These are phyloP conservation scores for Emydoidea blandingii DNA, from an alignment of 2,797 vertebrate genomes.

Conservation along the genomic window DNA sequence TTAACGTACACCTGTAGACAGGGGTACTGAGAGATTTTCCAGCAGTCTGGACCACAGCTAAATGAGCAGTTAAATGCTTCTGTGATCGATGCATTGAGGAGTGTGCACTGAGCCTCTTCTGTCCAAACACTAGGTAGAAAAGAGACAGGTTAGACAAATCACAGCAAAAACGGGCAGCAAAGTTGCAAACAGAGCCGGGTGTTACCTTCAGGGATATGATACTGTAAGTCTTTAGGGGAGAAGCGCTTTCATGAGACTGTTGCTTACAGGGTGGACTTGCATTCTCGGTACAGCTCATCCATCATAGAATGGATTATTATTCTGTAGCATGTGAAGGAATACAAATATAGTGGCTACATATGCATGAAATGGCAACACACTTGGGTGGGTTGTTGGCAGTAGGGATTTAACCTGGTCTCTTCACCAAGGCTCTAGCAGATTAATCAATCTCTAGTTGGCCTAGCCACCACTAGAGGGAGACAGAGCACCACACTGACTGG, in stretches of 20 bases:
- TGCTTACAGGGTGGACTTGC: neutral
- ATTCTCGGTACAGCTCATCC: neutral
- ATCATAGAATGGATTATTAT: neutral
- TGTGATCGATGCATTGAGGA: constrained; percentile 90
- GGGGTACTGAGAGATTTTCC: constrained; percentile 91
- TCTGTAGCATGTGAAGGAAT: neutral
- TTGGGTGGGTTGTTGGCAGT: neutral
- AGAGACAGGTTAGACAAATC: constrained; percentile 10
- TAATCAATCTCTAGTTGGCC: neutral
- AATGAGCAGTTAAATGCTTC: constrained; percentile 94
- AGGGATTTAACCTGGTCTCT: neutral
- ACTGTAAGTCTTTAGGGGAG: neutral
- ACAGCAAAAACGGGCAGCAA: neutral
- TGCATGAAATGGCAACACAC: neutral
- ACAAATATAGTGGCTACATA: neutral
- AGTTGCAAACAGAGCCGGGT: neutral
- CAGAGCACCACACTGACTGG: neutral
- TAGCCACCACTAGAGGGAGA: neutral
- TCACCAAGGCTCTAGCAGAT: neutral
- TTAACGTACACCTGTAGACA: constrained; percentile 96
- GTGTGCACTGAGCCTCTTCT: constrained; percentile 87
- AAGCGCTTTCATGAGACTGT: rapidly evolving
- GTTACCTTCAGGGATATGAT: neutral
- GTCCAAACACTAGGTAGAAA: constrained; percentile 89
- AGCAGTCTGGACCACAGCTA: constrained; percentile 93